phyloP scores from a whole-genome alignment of 2,888 invertebrate species.

The Tetragonula carbonaria region DNA sequence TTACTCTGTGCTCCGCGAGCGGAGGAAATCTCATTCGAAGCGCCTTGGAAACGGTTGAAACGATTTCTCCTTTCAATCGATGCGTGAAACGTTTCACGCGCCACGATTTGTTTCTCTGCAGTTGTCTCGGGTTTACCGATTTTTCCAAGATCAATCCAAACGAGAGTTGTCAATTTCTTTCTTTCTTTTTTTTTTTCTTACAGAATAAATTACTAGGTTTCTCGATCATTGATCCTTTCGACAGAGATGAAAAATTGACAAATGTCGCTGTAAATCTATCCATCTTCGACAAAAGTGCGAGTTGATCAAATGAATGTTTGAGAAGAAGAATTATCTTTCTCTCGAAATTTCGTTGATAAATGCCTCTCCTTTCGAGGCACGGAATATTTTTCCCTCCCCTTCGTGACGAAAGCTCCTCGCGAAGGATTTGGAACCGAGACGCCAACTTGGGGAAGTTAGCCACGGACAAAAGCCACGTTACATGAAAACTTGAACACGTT shows the following conservation, averaged over 20 bases:
- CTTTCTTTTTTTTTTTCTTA: no score
- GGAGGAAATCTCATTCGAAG: slow-evolving; percentile 16
- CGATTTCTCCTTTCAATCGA: background rate
- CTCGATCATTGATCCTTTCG: background rate
- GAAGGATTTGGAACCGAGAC: background rate
- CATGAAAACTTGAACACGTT: background rate
- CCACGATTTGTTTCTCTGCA: background rate
- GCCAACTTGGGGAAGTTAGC: background rate
- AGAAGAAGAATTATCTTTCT: no score
- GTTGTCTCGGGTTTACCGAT: background rate
- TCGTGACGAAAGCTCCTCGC: background rate
- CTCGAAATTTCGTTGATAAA: no score
- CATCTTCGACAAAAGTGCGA: no score
- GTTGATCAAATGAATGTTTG: no score
- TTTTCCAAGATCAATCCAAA: background rate
- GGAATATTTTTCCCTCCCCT: no score
- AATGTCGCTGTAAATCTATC: no score
- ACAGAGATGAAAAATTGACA: background rate
- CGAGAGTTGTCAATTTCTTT: background rate
- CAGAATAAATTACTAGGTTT: background rate
- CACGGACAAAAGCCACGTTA: background rate
- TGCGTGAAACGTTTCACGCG: background rate
- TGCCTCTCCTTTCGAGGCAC: no score
- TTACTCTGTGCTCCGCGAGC: background rate
- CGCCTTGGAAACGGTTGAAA: background rate